Evolutionary conservation across 1,140 invertebrate genomes (phyloP).

Genomic region (Aphis gossypii): DNA sequence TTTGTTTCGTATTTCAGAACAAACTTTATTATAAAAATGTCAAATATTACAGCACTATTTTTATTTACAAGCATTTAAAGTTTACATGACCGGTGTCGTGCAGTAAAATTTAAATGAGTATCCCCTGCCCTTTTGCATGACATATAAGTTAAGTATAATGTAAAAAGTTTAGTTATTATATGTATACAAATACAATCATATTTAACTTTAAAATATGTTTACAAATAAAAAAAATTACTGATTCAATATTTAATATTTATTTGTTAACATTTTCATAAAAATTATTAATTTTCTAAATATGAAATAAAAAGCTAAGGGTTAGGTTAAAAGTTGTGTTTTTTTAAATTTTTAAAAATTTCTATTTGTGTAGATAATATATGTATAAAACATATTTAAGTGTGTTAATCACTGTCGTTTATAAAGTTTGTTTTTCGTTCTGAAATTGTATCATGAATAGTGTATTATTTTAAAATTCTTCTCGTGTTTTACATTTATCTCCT

Average conservation of each 20-base stretch:
- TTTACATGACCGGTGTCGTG: background rate
- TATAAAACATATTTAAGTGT: background rate
- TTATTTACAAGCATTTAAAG: background rate
- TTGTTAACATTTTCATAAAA: background rate
- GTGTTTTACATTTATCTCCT: background rate
- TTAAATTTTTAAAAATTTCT: background rate
- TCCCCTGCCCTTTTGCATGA: background rate
- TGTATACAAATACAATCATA: background rate
- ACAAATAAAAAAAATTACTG: background rate
- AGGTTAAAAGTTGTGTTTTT: background rate
- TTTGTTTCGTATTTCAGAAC: background rate
- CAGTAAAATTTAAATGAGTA: background rate
- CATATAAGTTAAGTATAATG: background rate
- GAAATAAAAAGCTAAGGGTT: background rate
- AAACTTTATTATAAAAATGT: background rate
- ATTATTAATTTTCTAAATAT: background rate
- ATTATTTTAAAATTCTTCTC: background rate
- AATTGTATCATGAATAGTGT: background rate
- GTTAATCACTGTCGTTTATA: background rate
- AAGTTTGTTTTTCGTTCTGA: background rate
- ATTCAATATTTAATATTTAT: background rate
- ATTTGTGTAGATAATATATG: background rate
- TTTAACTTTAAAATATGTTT: background rate
- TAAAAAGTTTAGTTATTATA: background rate
- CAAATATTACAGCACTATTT: background rate